Evolutionary conservation across 1,140 invertebrate genomes (phyloP).

Genomic region (Bombus waltoni): DNA sequence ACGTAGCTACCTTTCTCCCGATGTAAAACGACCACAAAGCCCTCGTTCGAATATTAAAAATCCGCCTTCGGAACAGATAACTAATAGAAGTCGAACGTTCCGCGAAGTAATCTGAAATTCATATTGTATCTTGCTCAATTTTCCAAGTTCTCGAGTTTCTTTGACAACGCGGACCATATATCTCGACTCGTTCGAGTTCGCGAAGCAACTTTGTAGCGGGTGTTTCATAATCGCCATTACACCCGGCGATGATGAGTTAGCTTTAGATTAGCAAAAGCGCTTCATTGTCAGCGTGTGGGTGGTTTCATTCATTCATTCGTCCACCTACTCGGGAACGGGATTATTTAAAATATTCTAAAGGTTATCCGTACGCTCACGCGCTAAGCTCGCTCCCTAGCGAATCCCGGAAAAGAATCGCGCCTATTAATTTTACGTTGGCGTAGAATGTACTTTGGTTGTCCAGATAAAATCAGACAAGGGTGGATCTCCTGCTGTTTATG

Average conservation of each 20-base stretch:
- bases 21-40: not conserved
- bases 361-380: conserved; percentile 42
- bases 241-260: conserved; percentile 56
- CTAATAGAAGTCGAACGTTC: conserved; percentile 5
- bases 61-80: not conserved
- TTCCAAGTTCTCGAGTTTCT: conserved; percentile 19
- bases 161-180: conserved; percentile 12
- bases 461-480: conserved; percentile 58
- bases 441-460: conserved; percentile 28
- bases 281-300: conserved; percentile 70
- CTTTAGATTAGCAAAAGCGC: conserved; percentile 66
- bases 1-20: not conserved
- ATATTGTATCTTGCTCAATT: not conserved
- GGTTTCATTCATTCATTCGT: conserved; percentile 69
- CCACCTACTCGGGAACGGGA: conserved; percentile 49
- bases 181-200: not conserved
- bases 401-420: conserved; percentile 44
- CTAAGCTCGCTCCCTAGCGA: conserved; percentile 5
- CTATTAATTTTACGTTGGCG: conserved; percentile 67
- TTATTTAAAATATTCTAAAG: conserved; percentile 60
- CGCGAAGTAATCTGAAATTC: conserved; percentile 1
- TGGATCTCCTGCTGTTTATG: conserved; percentile 41
- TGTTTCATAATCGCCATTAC: conserved; percentile 62
- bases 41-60: not conserved
- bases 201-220: not conserved